Percentiles rank a stretch among this genome's conserved stretches.
phyloP scores from a whole-genome alignment of 2,888 invertebrate genomes.

The Lasioglossum lativentre region DNA sequence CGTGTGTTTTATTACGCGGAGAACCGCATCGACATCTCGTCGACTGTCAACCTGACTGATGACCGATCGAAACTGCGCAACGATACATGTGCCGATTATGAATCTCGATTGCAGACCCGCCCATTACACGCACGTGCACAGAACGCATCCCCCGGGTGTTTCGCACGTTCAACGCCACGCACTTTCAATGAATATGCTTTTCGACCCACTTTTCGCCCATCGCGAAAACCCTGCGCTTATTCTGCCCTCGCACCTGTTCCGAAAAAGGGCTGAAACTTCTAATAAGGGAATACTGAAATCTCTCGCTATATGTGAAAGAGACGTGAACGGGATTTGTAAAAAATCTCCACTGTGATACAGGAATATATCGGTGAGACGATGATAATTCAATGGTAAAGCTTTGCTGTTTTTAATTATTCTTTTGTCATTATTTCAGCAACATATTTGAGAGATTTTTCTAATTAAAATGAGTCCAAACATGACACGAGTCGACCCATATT shows the following conservation, averaged over 20 bases:
- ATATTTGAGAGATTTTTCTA: too few relatives aligned
- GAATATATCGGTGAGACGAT: too few relatives aligned
- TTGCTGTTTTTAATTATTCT: too few relatives aligned
- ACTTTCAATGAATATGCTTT: slow-evolving; percentile 41
- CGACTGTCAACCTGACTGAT: slow-evolving; percentile 63
- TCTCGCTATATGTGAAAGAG: too few relatives aligned
- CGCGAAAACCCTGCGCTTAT: neutral
- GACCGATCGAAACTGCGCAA: slow-evolving; percentile 62
- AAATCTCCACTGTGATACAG: too few relatives aligned
- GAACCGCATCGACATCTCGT: slow-evolving; percentile 69
- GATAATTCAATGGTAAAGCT: too few relatives aligned
- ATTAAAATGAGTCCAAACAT: too few relatives aligned
- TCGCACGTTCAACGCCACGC: slow-evolving; percentile 12
- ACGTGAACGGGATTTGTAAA: too few relatives aligned
- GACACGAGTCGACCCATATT: too few relatives aligned
- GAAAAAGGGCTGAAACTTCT: neutral
- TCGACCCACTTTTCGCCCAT: slow-evolving; percentile 31
- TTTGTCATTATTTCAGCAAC: too few relatives aligned
- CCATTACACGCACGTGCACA: slow-evolving; percentile 39
- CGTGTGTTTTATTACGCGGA: slow-evolving; percentile 68
- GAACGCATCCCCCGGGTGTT: slow-evolving; percentile 27
- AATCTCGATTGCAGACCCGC: slow-evolving; percentile 47
- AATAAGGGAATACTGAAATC: neutral
- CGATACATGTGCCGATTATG: slow-evolving; percentile 63
- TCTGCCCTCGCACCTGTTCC: neutral